Percentiles rank a stretch among this genome's conserved stretches.
These are phyloP conservation scores for Chamaetylas fuelleborni DNA, from an alignment of 2,113 vertebrate species.

Conservation along the genomic window DNA sequence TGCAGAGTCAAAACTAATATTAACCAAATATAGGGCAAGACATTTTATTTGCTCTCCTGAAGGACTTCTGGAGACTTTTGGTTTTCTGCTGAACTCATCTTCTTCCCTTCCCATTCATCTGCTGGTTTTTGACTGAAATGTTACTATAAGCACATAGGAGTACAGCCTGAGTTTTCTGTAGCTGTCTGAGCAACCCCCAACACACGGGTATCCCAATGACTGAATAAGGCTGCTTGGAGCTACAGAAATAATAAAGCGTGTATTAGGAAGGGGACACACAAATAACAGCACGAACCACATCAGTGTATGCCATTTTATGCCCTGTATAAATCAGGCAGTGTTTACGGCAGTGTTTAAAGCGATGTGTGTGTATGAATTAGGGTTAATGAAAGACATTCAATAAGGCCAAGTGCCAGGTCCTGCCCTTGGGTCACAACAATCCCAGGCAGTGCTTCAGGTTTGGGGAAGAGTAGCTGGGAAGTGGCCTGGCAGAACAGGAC, in stretches of 20 bases:
- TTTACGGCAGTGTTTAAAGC: not conserved
- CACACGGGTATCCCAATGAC: not conserved
- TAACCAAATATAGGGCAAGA: not conserved
- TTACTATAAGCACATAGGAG: not conserved
- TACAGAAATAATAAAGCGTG: not conserved
- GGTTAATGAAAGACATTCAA: not conserved
- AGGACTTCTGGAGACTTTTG: not conserved
- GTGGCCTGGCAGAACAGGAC: no score
- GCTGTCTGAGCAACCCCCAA: not conserved
- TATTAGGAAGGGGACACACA: not conserved
- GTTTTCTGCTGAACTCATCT: not conserved
- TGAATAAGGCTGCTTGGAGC: not conserved
- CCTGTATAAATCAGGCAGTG: not conserved
- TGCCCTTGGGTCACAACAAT: not conserved
- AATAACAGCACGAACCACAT: not conserved
- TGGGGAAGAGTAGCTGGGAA: not conserved
- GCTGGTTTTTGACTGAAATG: not conserved
- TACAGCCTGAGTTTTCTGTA: not conserved
- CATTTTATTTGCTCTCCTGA: not conserved
- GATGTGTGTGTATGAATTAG: not conserved
- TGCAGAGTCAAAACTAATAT: not conserved
- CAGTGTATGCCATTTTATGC: not conserved
- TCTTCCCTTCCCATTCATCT: not conserved
- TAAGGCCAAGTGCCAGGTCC: accelerated
- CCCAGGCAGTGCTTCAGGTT: not conserved